phyloP scores from a whole-genome alignment of 2,888 invertebrate genomes.

The Stenurella melanura region DNA sequence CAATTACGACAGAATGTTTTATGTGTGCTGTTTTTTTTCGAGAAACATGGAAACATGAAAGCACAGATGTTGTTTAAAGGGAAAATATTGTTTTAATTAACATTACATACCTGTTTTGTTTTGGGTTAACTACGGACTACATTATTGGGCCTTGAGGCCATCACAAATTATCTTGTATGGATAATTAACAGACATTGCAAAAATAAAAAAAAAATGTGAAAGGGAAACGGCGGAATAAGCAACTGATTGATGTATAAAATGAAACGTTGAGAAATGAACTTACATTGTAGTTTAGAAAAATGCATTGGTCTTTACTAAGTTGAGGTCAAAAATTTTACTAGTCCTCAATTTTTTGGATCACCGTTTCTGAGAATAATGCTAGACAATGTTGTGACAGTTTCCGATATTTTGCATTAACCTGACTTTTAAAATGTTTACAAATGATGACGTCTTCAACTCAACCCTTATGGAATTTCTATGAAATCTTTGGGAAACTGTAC shows the following conservation, averaged over 20 bases:
- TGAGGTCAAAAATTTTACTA: no score
- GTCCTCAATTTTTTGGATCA: no score
- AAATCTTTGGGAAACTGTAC: no score
- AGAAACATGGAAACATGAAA: slow-evolving; percentile 25
- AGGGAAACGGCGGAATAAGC: not conserved
- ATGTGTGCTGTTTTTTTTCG: slow-evolving; percentile 26
- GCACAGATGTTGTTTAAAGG: slow-evolving; percentile 2
- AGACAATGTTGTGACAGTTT: no score
- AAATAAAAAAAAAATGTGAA: slow-evolving; percentile 4
- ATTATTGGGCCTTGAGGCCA: not conserved
- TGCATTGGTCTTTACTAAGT: no score
- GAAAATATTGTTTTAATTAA: slow-evolving; percentile 23
- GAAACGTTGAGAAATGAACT: no score
- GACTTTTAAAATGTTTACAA: no score
- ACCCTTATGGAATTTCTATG: no score
- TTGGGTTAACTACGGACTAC: slow-evolving; percentile 10
- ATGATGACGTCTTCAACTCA: no score
- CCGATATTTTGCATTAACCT: no score
- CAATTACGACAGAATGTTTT: slow-evolving; percentile 37
- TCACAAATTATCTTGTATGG: not conserved
- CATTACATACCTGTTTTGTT: slow-evolving; percentile 3
- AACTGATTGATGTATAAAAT: not conserved
- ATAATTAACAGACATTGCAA: not conserved
- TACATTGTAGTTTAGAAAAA: no score
- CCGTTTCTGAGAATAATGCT: no score